A percentile compares a stretch with the other conserved stretches of the same genome.
Evolutionary conservation across 2,888 invertebrate genomes (phyloP).

Genomic region (Loripinus fragilis): DNA sequence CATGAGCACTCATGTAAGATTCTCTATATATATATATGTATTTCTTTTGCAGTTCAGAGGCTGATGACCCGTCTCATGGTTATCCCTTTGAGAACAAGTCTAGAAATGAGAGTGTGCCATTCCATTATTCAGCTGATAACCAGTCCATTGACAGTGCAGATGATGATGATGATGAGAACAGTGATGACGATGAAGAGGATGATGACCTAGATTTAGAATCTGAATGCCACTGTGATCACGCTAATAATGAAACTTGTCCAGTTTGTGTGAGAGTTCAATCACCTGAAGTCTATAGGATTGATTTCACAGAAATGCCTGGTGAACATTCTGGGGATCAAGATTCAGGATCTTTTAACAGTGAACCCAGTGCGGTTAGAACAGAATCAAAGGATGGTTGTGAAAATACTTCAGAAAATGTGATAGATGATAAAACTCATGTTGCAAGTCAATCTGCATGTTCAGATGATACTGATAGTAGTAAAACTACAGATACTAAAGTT

Average conservation of each 20-base stretch:
- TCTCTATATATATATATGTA: no score
- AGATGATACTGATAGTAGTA: background rate
- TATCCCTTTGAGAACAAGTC: constrained; percentile 46
- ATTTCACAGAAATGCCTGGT: constrained; percentile 44
- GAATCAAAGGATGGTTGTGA: constrained; percentile 13
- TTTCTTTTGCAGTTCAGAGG: constrained; percentile 44
- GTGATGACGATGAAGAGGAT: background rate
- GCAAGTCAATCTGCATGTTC: background rate
- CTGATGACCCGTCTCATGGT: constrained; percentile 43
- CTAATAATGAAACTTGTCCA: constrained; percentile 52
- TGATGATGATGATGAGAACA: constrained; percentile 4
- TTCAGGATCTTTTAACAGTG: constrained; percentile 5
- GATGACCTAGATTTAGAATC: constrained; percentile 30
- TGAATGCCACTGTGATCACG: constrained; percentile 53
- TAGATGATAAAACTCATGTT: constrained; percentile 18
- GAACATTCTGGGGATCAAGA: constrained; percentile 57
- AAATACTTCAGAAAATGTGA: background rate
- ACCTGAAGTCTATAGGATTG: constrained; percentile 57
- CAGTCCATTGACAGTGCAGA: constrained; percentile 35
- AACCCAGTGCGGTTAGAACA: background rate
- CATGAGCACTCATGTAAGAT: no score
- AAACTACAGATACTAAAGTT: background rate
- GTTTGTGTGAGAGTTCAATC: constrained; percentile 58
- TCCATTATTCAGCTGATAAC: constrained; percentile 41
- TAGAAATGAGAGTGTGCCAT: constrained; percentile 44